Evolutionary conservation across 2,888 invertebrate species (phyloP).

Genomic region (Euzophera pinguis): DNA sequence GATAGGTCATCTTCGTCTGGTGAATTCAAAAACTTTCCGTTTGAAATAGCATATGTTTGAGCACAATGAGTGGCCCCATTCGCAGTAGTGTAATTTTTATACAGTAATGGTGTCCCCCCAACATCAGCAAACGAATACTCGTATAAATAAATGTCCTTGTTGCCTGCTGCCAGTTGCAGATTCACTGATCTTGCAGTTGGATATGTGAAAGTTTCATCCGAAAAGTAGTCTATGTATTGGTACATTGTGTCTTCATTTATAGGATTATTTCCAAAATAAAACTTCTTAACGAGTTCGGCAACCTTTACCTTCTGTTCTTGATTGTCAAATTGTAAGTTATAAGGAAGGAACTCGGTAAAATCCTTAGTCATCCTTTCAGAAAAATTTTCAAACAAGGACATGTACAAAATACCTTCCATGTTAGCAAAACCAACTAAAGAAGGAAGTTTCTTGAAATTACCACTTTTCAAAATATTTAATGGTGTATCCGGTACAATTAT

Average conservation of each 20-base stretch:
- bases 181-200: slow-evolving; percentile 29
- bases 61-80: slow-evolving; percentile 38
- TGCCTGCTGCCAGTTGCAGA: slow-evolving; percentile 29
- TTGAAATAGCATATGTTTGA: slow-evolving; percentile 32
- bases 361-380: slow-evolving; percentile 43
- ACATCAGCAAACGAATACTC: slow-evolving; percentile 37
- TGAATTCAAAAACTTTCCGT: slow-evolving; percentile 12
- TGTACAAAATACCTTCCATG: slow-evolving; percentile 39
- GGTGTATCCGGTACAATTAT: slow-evolving; percentile 41
- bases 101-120: not conserved
- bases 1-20: slow-evolving; percentile 20
- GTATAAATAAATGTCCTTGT: slow-evolving; percentile 36
- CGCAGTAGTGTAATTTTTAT: slow-evolving; percentile 7
- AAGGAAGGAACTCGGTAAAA: slow-evolving; percentile 50
- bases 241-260: slow-evolving; percentile 29
- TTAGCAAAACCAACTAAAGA: slow-evolving; percentile 42
- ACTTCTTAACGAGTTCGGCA: slow-evolving; percentile 33
- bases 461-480: slow-evolving; percentile 35
- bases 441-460: slow-evolving; percentile 39
- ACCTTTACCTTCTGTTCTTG: slow-evolving; percentile 33
- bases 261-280: slow-evolving; percentile 35
- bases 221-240: slow-evolving; percentile 36
- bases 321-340: slow-evolving; percentile 37
- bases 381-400: slow-evolving; percentile 34
- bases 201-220: slow-evolving; percentile 35